phyloP scores from a whole-genome alignment of 2,113 vertebrate genomes.

The Chaetura pelagica region DNA sequence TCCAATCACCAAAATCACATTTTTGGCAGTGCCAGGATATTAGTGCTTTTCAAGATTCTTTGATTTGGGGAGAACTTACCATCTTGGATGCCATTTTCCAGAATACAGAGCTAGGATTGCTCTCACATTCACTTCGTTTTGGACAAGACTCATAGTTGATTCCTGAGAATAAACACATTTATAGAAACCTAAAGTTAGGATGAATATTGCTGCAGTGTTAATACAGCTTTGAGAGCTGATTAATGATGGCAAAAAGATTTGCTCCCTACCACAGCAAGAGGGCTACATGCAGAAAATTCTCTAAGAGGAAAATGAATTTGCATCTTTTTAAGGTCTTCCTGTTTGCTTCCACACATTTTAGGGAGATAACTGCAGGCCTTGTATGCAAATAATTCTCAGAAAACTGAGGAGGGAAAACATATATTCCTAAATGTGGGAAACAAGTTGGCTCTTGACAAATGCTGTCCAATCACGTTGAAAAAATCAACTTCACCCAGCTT shows the following conservation, averaged over 20 bases:
- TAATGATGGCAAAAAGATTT: not conserved
- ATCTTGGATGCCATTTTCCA: constrained; percentile 74
- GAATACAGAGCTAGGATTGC: constrained; percentile 62
- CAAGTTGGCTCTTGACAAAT: not conserved
- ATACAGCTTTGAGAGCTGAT: not conserved
- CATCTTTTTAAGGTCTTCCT: not conserved
- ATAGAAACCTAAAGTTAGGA: not conserved
- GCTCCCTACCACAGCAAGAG: not conserved
- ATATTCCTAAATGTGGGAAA: not conserved
- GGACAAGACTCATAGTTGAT: constrained; percentile 78
- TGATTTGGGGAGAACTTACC: constrained; percentile 55
- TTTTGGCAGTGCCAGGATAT: not conserved
- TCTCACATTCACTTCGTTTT: constrained; percentile 68
- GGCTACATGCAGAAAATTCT: not conserved
- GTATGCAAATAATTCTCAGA: not conserved
- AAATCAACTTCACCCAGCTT: not conserved
- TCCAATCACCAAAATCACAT: not conserved
- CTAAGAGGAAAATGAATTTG: not conserved
- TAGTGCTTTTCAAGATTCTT: not conserved
- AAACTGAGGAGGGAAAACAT: not conserved
- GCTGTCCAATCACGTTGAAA: not conserved
- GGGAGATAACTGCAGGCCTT: not conserved
- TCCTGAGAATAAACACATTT: constrained; percentile 67
- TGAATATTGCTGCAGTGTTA: not conserved
- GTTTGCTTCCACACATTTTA: not conserved